Evolutionary conservation across 2,797 vertebrate species (phyloP), one percentile per base, ranked within the genome.

Genomic region (Lutra lutra): DNA sequence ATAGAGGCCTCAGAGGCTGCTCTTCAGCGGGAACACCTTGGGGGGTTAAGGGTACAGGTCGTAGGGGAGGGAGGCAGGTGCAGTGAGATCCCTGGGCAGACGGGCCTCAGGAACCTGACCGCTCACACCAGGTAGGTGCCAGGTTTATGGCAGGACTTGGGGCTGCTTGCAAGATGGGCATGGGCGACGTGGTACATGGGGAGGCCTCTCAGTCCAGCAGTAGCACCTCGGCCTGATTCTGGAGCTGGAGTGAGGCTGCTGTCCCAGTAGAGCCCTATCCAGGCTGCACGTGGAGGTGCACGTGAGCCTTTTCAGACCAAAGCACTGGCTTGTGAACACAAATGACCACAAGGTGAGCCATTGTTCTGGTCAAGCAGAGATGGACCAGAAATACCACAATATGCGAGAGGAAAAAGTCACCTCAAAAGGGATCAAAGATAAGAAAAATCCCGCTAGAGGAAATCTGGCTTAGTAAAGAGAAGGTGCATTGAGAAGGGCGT

Each of bases 391-490:
- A 77, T 70, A 20, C 43, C n/a, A 73, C 54, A 82, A 15, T 51
- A 4, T 51, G 5, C 20, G 12, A 79, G 62, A 91, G 35, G 66
- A 58, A 88, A 89, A 48, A 38, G 14, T 87, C 51, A 4, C 54
- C 60, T 78, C 58, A 46, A 77, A 80, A 77, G 32, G 54, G 20
- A 40, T 75, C 62, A 90, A 73, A 94, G 68, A 60, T 91, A 35
- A 86, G 32, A 91, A 85, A 62, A 35, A 66, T 35, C 13, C 58
- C 46, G 27, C 43, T 86, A 35, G 46, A 92, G 77, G 78, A 64
- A 70, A 58, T n/a, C 54, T 86, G 20, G 60, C 25, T 90, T 85
- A 79, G 14, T 80, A 72, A 27, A 48, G 51, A 85, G 75, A n/a
- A 40, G 64, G 13, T 72, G 12, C 62, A 7, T 64, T 23, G 27